These are phyloP conservation scores for Porites divaricata DNA, from an alignment of 92 coral and sea anemone genomes.

Conservation along the genomic window DNA sequence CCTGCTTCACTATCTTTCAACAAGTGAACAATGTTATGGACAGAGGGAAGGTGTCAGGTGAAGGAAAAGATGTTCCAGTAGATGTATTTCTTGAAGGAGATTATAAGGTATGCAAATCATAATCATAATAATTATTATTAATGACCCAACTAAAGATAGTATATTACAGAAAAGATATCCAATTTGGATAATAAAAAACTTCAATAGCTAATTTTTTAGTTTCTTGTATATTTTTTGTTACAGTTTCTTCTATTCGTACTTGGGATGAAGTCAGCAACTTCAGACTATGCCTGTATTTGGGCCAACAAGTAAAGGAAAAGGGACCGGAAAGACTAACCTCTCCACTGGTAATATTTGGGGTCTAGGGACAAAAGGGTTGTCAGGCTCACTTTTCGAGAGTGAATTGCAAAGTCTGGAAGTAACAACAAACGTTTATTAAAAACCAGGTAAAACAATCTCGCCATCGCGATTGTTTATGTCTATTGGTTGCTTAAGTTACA, in stretches of 20 bases:
- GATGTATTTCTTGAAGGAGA: conserved; percentile 62
- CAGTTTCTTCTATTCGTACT: conserved; percentile 51
- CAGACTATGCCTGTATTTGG: conserved; percentile 52
- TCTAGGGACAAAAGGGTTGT: too few species aligned
- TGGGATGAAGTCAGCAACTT: conserved; percentile 49
- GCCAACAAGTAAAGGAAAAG: conserved; percentile 27
- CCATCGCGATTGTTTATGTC: background rate
- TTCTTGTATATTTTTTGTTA: conserved; percentile 15
- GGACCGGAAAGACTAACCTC: too few species aligned
- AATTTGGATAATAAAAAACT: too few species aligned
- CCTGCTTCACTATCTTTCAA: conserved; percentile 40
- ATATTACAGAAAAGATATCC: too few species aligned
- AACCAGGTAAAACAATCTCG: background rate
- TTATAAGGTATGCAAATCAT: conserved; percentile 43
- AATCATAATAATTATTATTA: too few species aligned
- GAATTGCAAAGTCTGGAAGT: too few species aligned
- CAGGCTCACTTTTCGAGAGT: too few species aligned
- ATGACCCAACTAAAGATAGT: too few species aligned
- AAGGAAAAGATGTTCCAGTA: conserved; percentile 38
- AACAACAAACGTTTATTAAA: background rate
- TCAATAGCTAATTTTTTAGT: too few species aligned
- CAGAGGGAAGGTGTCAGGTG: conserved; percentile 24
- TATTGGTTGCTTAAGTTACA: background rate
- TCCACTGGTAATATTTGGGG: too few species aligned
- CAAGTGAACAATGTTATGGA: conserved; percentile 51